Percentiles rank a stretch among this genome's conserved stretches.
phyloP scores from a whole-genome alignment of 2,888 invertebrate genomes.

The Tinea pellionella region DNA sequence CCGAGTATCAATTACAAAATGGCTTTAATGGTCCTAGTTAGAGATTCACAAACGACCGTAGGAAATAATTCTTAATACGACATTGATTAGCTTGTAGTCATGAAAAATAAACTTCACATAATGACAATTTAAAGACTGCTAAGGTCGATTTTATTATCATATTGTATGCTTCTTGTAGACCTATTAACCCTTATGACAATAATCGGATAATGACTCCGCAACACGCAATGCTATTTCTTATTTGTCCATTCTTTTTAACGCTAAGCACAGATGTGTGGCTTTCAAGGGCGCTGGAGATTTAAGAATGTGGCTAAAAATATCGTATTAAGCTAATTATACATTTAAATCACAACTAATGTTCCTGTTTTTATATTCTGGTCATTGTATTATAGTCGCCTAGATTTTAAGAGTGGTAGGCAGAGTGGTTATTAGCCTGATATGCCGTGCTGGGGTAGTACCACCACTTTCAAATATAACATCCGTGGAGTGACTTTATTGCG shows the following conservation, averaged over 20 bases:
- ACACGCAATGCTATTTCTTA: constrained; percentile 59
- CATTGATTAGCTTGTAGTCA: constrained; percentile 59
- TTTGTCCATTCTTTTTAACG: constrained; percentile 1
- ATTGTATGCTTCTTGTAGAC: constrained; percentile 64
- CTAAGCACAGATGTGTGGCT: background rate
- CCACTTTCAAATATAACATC: no score
- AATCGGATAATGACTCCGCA: constrained; percentile 44
- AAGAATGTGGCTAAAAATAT: no score
- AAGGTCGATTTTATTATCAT: constrained; percentile 68
- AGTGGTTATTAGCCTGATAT: no score
- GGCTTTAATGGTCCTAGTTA: constrained; percentile 48
- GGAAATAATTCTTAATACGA: constrained; percentile 62
- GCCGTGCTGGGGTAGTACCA: no score
- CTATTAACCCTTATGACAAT: constrained; percentile 68
- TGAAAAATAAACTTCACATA: constrained; percentile 35
- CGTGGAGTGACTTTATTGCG: no score
- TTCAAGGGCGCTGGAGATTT: background rate
- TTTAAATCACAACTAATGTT: no score
- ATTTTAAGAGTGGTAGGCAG: no score
- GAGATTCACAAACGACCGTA: constrained; percentile 59
- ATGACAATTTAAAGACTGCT: constrained; percentile 67
- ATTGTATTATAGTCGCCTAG: no score
- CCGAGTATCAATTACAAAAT: constrained; percentile 60
- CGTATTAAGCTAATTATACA: no score
- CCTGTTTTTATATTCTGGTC: no score